These are phyloP conservation scores for Idaea straminata DNA, from an alignment of 2,888 invertebrate genomes.

Conservation along the genomic window DNA sequence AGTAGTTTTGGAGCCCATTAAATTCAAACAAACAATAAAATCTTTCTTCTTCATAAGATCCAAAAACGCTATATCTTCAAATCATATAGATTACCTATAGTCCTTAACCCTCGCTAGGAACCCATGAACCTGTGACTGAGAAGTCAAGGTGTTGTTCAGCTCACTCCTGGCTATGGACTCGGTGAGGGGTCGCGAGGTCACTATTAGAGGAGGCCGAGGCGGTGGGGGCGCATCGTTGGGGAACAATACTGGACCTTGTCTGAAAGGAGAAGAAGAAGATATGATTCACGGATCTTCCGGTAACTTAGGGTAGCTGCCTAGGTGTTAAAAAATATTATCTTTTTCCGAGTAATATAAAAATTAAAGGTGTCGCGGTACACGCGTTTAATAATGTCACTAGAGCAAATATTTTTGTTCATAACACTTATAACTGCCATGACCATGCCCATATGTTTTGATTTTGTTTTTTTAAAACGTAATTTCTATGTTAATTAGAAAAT, in stretches of 20 bases:
- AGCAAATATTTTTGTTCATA: too few species aligned
- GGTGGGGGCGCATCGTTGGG: conserved; percentile 64
- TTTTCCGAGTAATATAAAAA: not conserved
- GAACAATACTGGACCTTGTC: conserved; percentile 72
- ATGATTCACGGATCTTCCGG: not conserved
- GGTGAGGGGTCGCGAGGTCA: conserved; percentile 63
- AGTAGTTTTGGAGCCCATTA: too few species aligned
- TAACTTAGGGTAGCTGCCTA: not conserved
- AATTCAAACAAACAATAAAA: too few species aligned
- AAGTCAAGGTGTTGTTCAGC: conserved; percentile 47
- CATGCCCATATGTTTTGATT: too few species aligned
- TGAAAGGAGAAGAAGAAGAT: conserved; percentile 32
- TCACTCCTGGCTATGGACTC: conserved; percentile 67
- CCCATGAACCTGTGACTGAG: conserved; percentile 38
- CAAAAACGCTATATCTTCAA: too few species aligned
- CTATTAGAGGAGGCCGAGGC: conserved; percentile 60
- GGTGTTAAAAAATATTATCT: not conserved
- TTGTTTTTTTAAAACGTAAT: too few species aligned
- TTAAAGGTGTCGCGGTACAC: too few species aligned
- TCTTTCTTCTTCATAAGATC: too few species aligned
- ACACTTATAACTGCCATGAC: too few species aligned
- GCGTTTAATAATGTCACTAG: too few species aligned
- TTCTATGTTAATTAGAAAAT: too few species aligned
- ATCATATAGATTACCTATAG: conserved; percentile 29
- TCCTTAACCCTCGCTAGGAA: conserved; percentile 39